Evolutionary conservation across 2,888 invertebrate genomes (phyloP).

Genomic region (Torymus tubicola): DNA sequence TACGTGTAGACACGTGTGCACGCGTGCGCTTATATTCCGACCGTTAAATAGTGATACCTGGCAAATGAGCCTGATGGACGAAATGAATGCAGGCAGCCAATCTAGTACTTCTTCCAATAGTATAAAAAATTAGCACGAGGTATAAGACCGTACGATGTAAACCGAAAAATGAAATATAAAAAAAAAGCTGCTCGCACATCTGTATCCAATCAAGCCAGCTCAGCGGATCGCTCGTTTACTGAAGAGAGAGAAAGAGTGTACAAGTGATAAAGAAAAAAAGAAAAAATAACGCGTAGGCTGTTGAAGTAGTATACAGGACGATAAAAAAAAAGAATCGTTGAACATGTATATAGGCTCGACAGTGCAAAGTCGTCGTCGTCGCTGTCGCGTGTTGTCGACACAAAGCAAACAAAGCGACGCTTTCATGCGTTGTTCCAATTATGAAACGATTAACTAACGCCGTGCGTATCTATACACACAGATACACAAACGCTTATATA

Average conservation of each 20-base stretch:
- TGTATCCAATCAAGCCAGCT: not conserved
- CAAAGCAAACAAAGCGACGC: conserved; percentile 26
- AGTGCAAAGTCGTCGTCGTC: too few relatives aligned
- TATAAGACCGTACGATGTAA: too few relatives aligned
- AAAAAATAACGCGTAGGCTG: not conserved
- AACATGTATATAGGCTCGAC: too few relatives aligned
- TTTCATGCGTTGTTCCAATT: conserved; percentile 30
- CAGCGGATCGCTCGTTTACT: not conserved
- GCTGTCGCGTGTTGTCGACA: not conserved
- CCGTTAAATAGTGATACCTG: not conserved
- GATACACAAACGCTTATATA: too few relatives aligned
- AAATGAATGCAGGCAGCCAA: not conserved
- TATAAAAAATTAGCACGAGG: conserved; percentile 16
- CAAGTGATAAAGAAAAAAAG: not conserved
- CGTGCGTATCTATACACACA: not conserved
- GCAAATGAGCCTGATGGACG: not conserved
- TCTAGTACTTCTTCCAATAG: not conserved
- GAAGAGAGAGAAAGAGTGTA: not conserved
- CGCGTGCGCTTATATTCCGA: not conserved
- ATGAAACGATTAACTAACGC: conserved; percentile 24
- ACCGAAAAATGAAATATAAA: not conserved
- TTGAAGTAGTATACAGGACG: too few relatives aligned
- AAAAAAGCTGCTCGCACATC: not conserved
- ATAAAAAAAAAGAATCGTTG: too few relatives aligned
- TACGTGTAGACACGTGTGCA: too few relatives aligned